phyloP scores from a whole-genome alignment of 1,140 invertebrate species.

The Lepidurus packardi region DNA sequence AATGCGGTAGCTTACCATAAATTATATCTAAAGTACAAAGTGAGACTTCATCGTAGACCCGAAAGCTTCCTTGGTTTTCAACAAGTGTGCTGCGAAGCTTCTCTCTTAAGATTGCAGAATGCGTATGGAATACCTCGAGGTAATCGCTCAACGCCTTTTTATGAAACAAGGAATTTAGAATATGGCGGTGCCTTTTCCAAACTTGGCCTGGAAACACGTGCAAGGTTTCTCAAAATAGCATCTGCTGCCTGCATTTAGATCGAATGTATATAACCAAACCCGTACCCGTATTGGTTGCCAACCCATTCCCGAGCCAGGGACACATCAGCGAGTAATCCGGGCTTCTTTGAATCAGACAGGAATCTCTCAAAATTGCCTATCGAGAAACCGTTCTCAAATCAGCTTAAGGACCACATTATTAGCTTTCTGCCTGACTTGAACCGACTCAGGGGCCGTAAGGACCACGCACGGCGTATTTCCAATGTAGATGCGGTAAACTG shows the following conservation, averaged over 20 bases:
- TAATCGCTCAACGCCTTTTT: neutral
- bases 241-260: neutral
- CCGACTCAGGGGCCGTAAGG: neutral
- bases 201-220: neutral
- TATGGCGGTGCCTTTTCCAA: conserved; percentile 6
- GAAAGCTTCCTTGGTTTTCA: neutral
- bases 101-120: neutral
- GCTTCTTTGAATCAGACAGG: neutral
- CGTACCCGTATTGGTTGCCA: conserved; percentile 3
- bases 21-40: neutral
- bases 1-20: neutral
- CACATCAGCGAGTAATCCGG: neutral
- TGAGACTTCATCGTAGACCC: neutral
- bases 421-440: neutral
- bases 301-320: conserved; percentile 1
- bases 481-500: neutral
- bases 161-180: neutral
- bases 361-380: conserved; percentile 10
- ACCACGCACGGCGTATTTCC: neutral
- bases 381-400: neutral
- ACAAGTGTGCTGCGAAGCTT: neutral
- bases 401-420: neutral
- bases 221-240: neutral
- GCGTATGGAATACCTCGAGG: neutral
- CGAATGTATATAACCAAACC: neutral